phyloP scores from a whole-genome alignment of 2,888 invertebrate genomes.

The Dryobota labecula region DNA sequence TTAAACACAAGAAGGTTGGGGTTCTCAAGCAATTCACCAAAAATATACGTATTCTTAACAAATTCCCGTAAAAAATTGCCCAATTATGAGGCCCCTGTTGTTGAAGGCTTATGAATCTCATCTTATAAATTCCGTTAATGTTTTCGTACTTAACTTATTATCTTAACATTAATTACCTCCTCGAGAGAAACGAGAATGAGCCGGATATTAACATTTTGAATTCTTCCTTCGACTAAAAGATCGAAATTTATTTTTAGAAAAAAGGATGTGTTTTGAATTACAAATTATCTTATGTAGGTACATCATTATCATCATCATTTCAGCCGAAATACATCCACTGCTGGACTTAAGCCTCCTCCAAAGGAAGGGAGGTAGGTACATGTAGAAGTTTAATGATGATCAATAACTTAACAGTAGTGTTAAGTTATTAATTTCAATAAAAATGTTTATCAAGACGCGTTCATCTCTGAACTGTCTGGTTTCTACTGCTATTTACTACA shows the following conservation, averaged over 20 bases:
- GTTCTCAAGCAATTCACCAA: conserved; percentile 35
- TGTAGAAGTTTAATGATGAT: background rate
- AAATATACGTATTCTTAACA: conserved; percentile 45
- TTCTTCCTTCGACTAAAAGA: conserved; percentile 45
- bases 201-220: conserved; percentile 64
- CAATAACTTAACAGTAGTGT: too few species aligned
- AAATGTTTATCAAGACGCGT: background rate
- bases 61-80: conserved; percentile 68
- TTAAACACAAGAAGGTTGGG: conserved; percentile 21
- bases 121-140: conserved; percentile 71
- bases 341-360: too few species aligned
- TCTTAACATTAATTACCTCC: conserved; percentile 70
- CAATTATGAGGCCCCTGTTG: conserved; percentile 65
- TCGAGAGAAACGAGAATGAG: conserved; percentile 60
- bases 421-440: background rate
- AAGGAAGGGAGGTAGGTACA: too few species aligned
- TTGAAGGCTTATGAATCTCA: conserved; percentile 70
- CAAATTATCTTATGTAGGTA: conserved; percentile 2
- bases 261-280: conserved; percentile 12
- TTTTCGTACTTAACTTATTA: conserved; percentile 74
- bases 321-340: too few species aligned
- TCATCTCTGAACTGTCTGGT: background rate
- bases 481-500: background rate
- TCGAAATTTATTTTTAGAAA: conserved; percentile 27
- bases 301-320: too few species aligned